Conservation (phyloP, 2,888 invertebrate species). For the Aphodius sticticus region DNA sequence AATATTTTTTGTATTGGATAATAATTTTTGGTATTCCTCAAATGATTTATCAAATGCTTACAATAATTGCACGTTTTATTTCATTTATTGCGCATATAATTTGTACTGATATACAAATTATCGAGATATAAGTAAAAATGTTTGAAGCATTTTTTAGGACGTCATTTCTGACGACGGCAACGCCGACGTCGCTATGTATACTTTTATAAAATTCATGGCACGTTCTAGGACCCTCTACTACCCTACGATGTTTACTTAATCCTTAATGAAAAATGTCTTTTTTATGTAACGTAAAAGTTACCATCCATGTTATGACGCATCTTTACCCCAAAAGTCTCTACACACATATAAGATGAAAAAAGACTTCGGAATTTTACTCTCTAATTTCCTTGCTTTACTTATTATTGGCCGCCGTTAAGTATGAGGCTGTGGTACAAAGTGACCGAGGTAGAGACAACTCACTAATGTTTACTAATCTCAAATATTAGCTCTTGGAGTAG, state of each 20-base stretch:
- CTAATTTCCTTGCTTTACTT: background rate
- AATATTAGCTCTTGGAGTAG: conserved; percentile 35
- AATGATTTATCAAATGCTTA: too few relatives aligned
- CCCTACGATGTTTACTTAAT: background rate
- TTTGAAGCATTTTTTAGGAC: background rate
- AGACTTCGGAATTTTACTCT: background rate
- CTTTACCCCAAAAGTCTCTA: background rate
- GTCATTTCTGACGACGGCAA: background rate
- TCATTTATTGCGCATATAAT: too few relatives aligned
- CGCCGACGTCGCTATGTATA: background rate
- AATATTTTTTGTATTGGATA: too few relatives aligned
- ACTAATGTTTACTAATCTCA: conserved; percentile 36
- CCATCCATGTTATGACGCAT: background rate
- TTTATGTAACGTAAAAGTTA: background rate
- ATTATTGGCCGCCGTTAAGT: background rate
- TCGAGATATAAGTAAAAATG: background rate
- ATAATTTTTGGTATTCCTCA: too few relatives aligned
- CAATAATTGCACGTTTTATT: too few relatives aligned
- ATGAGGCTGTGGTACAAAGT: background rate
- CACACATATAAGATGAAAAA: too few relatives aligned
- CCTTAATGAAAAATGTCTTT: conserved; percentile 4
- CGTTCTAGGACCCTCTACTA: background rate
- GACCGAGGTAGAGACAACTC: conserved; percentile 28
- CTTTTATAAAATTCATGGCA: background rate
- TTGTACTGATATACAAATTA: too few relatives aligned